Evolutionary conservation across 2,113 vertebrate genomes (phyloP).

Genomic region (Hepsetus odoe): DNA sequence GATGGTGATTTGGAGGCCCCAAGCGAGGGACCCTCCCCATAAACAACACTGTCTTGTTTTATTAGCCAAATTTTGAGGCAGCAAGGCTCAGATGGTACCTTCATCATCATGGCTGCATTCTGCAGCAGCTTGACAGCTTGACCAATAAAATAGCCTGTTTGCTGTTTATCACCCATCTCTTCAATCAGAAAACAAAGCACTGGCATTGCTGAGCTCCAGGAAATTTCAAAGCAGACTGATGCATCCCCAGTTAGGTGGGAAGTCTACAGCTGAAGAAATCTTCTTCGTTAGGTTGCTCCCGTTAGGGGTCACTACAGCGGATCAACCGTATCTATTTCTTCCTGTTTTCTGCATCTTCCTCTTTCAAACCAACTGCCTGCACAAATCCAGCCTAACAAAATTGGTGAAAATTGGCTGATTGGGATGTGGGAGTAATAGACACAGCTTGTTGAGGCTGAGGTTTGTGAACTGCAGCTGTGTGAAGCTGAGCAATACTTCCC

Average conservation of each 20-base stretch:
- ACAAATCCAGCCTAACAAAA: constrained; percentile 35
- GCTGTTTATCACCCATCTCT: constrained; percentile 30
- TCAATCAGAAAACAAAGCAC: constrained; percentile 35
- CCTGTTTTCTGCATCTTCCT: too few relatives aligned
- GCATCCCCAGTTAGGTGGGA: constrained; percentile 12
- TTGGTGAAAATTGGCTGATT: constrained; percentile 34
- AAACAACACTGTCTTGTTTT: constrained; percentile 58
- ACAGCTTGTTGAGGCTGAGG: constrained; percentile 22
- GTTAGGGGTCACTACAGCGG: too few relatives aligned
- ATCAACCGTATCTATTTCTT: too few relatives aligned
- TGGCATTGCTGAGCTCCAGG: constrained; percentile 23
- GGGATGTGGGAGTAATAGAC: constrained; percentile 15
- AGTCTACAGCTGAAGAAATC: constrained; percentile 23
- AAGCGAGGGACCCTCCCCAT: constrained; percentile 48
- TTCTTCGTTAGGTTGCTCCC: too few relatives aligned
- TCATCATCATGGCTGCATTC: constrained; percentile 43
- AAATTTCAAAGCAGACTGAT: constrained; percentile 29
- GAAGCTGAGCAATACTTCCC: constrained; percentile 24
- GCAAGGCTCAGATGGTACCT: constrained; percentile 25
- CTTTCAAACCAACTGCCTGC: too few relatives aligned
- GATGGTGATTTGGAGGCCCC: constrained; percentile 62
- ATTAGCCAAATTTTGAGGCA: constrained; percentile 24
- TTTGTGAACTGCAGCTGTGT: constrained; percentile 28
- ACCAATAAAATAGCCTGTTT: constrained; percentile 40
- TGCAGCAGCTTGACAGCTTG: constrained; percentile 38